These are phyloP conservation scores for Dysmachus trigonus DNA, from an alignment of 2,888 invertebrate species.

Conservation along the genomic window DNA sequence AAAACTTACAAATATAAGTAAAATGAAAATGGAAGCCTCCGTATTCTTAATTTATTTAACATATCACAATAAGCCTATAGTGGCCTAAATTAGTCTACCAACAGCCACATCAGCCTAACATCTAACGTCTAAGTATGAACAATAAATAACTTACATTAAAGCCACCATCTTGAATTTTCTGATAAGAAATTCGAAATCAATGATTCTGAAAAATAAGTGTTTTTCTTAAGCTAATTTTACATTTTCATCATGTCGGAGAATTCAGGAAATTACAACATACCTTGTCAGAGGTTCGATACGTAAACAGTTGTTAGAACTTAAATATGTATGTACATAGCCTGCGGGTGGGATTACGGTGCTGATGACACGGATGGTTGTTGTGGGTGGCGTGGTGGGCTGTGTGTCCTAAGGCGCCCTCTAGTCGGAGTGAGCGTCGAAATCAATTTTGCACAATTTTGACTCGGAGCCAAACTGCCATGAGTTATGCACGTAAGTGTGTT, in stretches of 20 bases:
- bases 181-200: no score
- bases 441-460: slow-evolving; percentile 28
- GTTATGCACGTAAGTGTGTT: slow-evolving; percentile 2
- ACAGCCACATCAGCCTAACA: no score
- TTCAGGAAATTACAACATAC: background rate
- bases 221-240: background rate
- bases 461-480: slow-evolving; percentile 22
- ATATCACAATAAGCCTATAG: no score
- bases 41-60: no score
- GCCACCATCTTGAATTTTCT: no score
- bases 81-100: no score
- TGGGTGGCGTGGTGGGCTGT: background rate
- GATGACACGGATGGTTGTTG: background rate
- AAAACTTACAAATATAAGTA: no score
- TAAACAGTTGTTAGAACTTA: background rate
- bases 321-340: background rate
- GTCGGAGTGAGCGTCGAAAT: background rate
- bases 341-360: background rate
- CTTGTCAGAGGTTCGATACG: background rate
- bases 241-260: background rate
- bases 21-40: no score
- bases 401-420: background rate
- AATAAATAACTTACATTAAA: no score
- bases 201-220: no score
- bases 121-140: no score